phyloP scores from a whole-genome alignment of 2,888 invertebrate species.

The Heliconius aoede region DNA sequence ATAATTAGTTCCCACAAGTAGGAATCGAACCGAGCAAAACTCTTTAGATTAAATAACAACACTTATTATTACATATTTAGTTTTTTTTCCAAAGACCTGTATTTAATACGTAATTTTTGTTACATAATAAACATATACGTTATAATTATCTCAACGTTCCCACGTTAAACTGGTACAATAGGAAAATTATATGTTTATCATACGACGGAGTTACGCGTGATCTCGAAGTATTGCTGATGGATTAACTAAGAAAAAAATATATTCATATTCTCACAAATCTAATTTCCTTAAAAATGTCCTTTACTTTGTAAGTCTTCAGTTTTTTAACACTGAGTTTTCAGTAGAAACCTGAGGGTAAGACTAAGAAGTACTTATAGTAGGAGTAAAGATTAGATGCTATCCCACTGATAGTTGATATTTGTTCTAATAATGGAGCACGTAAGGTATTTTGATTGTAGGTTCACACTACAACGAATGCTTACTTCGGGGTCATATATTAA shows the following conservation, averaged over 20 bases:
- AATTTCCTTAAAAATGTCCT: too few relatives aligned
- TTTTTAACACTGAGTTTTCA: too few relatives aligned
- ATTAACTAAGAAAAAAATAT: background rate
- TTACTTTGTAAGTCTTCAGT: too few relatives aligned
- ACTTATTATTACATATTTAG: background rate
- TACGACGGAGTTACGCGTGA: constrained; percentile 19
- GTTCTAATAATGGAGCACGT: too few relatives aligned
- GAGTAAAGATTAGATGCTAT: too few relatives aligned
- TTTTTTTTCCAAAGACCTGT: constrained; percentile 2
- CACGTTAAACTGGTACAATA: constrained; percentile 68
- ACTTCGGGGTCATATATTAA: too few relatives aligned
- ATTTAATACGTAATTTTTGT: constrained; percentile 19
- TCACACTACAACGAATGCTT: too few relatives aligned
- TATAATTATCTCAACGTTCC: constrained; percentile 54
- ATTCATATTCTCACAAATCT: too few relatives aligned
- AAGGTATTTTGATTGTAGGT: too few relatives aligned
- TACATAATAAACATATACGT: constrained; percentile 24
- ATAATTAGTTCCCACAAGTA: background rate
- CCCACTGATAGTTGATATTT: too few relatives aligned
- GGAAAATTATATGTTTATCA: constrained; percentile 62
- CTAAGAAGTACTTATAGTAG: too few relatives aligned
- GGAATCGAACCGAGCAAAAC: background rate
- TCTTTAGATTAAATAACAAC: background rate
- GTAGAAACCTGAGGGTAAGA: too few relatives aligned
- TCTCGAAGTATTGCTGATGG: constrained; percentile 1